Evolutionary conservation across 2,797 vertebrate genomes (phyloP).

Genomic region (Pterois miles): DNA sequence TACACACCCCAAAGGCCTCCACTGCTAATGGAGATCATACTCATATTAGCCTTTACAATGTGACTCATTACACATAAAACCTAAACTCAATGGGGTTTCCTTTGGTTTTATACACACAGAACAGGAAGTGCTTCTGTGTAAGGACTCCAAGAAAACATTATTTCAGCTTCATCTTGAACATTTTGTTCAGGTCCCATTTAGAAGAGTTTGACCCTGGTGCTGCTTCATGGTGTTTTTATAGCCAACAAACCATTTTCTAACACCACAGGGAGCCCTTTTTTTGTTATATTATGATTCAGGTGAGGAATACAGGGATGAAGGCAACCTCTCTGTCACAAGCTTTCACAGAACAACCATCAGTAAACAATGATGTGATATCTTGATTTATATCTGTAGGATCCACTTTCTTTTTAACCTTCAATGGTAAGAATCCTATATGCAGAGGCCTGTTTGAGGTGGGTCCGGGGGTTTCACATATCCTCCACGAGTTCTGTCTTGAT

Average conservation of each 20-base stretch:
- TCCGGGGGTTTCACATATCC: conserved; percentile 77
- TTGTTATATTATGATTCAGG: conserved; percentile 2
- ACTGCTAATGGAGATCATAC: conserved; percentile 57
- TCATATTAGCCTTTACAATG: conserved; percentile 64
- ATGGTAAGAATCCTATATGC: conserved; percentile 41
- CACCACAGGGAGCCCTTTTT: neutral
- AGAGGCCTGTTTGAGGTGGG: conserved; percentile 68
- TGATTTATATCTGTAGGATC: conserved; percentile 56
- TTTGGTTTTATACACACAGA: conserved; percentile 12
- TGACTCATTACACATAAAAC: conserved; percentile 59
- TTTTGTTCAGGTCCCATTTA: conserved; percentile 2
- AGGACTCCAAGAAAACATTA: neutral
- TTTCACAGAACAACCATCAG: conserved; percentile 26
- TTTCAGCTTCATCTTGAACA: neutral
- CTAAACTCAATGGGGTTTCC: conserved; percentile 24
- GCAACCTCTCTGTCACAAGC: conserved; percentile 7
- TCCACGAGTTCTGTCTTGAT: conserved; percentile 77
- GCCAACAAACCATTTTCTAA: neutral
- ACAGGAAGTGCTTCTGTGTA: neutral
- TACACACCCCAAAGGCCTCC: conserved; percentile 70
- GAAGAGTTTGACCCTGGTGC: neutral
- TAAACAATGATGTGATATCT: conserved; percentile 49
- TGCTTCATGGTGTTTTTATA: neutral
- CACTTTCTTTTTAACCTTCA: conserved; percentile 53
- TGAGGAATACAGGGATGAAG: conserved; percentile 10